These are phyloP conservation scores for human (Homo sapiens) DNA, from an alignment of 2,113 vertebrate species.

Conservation along the genomic window DNA sequence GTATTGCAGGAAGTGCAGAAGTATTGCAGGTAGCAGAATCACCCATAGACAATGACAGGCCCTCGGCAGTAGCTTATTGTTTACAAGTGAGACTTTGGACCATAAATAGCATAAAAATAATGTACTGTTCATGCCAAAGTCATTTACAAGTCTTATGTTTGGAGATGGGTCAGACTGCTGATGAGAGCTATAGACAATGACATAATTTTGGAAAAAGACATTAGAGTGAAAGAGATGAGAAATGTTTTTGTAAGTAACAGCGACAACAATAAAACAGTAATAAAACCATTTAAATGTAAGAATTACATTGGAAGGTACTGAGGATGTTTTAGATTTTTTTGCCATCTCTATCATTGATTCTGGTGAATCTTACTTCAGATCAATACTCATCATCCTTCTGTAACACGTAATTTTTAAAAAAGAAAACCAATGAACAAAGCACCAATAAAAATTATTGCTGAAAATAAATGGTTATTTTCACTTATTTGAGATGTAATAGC, in stretches of 20 bases:
- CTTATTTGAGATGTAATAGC: conserved; percentile 23
- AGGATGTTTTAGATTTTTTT: background rate
- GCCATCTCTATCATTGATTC: background rate
- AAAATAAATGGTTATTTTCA: background rate
- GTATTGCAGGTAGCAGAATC: background rate
- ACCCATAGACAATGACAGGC: background rate
- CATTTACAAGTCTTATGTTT: background rate
- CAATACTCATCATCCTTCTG: background rate
- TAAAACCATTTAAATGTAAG: background rate
- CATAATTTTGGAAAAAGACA: background rate
- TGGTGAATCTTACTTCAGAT: conserved; percentile 5
- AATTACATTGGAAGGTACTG: background rate
- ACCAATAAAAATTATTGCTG: background rate
- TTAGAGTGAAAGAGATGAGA: background rate
- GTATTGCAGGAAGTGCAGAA: background rate
- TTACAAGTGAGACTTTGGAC: background rate
- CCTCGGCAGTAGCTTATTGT: background rate
- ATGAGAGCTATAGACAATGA: background rate
- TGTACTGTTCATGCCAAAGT: background rate
- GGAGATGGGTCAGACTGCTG: background rate
- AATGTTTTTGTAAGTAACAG: background rate
- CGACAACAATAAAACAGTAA: background rate
- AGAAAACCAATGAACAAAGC: background rate
- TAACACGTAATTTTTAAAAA: background rate
- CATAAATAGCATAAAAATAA: background rate